These are phyloP conservation scores for Octopus sinensis DNA, from an alignment of 1,140 invertebrate genomes.

Conservation along the genomic window DNA sequence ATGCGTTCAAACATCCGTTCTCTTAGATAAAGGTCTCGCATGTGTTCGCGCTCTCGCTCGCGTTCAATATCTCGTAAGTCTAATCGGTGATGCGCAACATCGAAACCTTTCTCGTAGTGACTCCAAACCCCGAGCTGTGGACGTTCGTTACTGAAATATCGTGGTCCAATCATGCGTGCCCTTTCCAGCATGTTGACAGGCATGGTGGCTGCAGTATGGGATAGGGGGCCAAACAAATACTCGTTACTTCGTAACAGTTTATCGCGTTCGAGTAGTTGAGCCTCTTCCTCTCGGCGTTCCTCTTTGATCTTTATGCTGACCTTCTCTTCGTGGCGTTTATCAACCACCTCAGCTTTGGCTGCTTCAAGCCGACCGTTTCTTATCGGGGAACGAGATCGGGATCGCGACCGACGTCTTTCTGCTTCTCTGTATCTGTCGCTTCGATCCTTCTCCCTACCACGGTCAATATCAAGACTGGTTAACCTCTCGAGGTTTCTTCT, in stretches of 20 bases:
- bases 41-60: slow-evolving; percentile 36
- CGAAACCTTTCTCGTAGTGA: slow-evolving; percentile 37
- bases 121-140: slow-evolving; percentile 37
- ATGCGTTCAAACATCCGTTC: slow-evolving; percentile 32
- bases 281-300: slow-evolving; percentile 39
- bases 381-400: slow-evolving; percentile 42
- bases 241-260: slow-evolving; percentile 28
- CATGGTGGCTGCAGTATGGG: slow-evolving; percentile 20
- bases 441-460: slow-evolving; percentile 23
- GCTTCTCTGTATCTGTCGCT: slow-evolving; percentile 27
- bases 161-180: slow-evolving; percentile 25
- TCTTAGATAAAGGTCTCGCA: slow-evolving; percentile 39
- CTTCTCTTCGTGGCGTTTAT: slow-evolving; percentile 35
- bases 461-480: slow-evolving; percentile 24
- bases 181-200: slow-evolving; percentile 29
- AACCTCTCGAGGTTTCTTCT: slow-evolving; percentile 24
- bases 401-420: slow-evolving; percentile 27
- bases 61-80: slow-evolving; percentile 37
- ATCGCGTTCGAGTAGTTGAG: slow-evolving; percentile 26
- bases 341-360: slow-evolving; percentile 33
- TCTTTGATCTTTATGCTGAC: slow-evolving; percentile 39
- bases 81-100: slow-evolving; percentile 29
- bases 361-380: slow-evolving; percentile 39
- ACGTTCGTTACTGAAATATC: slow-evolving; percentile 10
- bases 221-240: slow-evolving; percentile 26